Base-by-base conservation (phyloP, 1,140 invertebrate genomes). In the Nebria ingens region DNA sequence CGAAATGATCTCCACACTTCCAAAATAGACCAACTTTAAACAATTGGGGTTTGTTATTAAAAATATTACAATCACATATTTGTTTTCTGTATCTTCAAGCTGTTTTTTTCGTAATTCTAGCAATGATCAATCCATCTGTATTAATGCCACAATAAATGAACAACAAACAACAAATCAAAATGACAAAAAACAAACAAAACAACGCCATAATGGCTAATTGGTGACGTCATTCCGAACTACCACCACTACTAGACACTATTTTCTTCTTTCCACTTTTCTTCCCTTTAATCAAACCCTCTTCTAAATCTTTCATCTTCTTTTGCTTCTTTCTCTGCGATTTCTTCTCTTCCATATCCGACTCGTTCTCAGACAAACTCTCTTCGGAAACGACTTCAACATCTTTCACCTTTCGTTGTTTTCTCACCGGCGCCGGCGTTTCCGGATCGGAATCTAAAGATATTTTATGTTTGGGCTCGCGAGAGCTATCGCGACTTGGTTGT, bases 81-180 rank as follows among this genome's bases (percentile, higher is more conserved):
- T n/a, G n/a, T n/a, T n/a, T n/a, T n/a, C n/a, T n/a, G n/a, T n/a
- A 45, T 45, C 12, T 57, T 57, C 22, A 9, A n/a, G 15, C 22
- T 1, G 55, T 12, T 61, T 68, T 51, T 55, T 66, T 54, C 60
- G 58, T 4, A 69, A 49, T 53, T 57, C 66, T 60, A 2, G 69
- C 67, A 42, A 76, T 70, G 57, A 75, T 57, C 19, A 77, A 59
- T 19, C 75, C 75, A 19, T 70, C 67, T 19, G 64, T 63, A 59
- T 75, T 77, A 50, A 81, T 77, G 9, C 73, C 74, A 45, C 76
- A 77, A 56, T 80, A 74, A 59, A 80, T 79, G 53, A 79, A 70
- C 23, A 79, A 67, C 55, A 81, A 64, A 55, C 72, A 78, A 57
- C 76, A 65, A 19, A 76, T 62, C 56, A 81, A 72, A 56, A 81